Conservation (phyloP, 2,113 vertebrate species). For the Serinus canaria region DNA sequence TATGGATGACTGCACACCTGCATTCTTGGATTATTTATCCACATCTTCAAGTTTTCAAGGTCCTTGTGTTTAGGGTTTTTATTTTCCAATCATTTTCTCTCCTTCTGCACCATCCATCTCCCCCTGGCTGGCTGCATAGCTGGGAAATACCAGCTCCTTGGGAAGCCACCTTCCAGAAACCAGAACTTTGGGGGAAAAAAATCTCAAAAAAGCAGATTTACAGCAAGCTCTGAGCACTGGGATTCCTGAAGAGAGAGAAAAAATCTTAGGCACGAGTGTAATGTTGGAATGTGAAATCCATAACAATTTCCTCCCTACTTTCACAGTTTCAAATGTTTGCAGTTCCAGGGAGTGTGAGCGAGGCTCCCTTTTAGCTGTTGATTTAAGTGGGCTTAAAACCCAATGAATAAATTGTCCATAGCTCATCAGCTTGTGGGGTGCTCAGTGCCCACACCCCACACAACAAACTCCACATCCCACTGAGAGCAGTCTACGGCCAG, state of each 20-base stretch:
- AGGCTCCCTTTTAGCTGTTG: background rate
- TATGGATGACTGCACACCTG: background rate
- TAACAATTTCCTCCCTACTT: background rate
- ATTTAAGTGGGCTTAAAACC: conserved; percentile 48
- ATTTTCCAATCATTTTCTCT: background rate
- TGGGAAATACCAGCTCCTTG: background rate
- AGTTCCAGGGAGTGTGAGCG: background rate
- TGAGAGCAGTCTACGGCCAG: background rate
- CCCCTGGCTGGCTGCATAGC: background rate
- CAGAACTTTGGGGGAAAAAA: background rate
- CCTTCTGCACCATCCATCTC: background rate
- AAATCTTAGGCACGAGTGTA: background rate
- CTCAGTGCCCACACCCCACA: background rate
- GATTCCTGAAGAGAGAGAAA: background rate
- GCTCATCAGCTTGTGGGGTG: conserved; percentile 32
- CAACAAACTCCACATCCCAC: conserved; percentile 15
- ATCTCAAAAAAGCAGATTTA: background rate
- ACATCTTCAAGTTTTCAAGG: background rate
- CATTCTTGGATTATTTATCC: background rate
- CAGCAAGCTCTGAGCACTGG: background rate
- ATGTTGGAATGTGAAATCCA: background rate
- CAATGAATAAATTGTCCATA: conserved; percentile 54
- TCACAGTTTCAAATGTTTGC: background rate
- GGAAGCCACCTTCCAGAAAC: background rate
- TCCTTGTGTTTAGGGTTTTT: background rate